Evolutionary conservation across 2,797 vertebrate species (phyloP).

Genomic region (Corythornis leucogaster): DNA sequence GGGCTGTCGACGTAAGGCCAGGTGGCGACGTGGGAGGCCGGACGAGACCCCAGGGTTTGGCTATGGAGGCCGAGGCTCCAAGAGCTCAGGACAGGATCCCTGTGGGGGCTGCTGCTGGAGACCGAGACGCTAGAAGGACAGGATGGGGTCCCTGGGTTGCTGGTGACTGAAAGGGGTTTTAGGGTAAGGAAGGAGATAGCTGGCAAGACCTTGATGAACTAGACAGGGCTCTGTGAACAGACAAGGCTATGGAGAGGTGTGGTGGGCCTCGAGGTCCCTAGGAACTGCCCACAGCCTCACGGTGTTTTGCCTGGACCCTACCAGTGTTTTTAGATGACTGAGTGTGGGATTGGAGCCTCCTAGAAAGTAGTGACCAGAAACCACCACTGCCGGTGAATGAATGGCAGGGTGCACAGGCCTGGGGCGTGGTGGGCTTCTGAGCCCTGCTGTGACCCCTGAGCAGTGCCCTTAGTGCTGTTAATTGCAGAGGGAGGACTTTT

Average conservation of each 20-base stretch:
- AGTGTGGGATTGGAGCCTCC: background rate
- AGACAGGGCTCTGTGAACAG: background rate
- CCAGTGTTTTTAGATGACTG: background rate
- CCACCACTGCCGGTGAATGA: background rate
- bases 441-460: background rate
- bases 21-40: background rate
- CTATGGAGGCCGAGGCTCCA: background rate
- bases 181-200: background rate
- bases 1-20: no score
- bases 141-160: background rate
- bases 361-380: background rate
- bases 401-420: rapidly evolving
- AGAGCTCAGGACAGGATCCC: background rate
- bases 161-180: background rate
- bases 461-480: background rate
- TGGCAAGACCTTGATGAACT: background rate
- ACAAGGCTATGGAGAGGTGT: rapidly evolving
- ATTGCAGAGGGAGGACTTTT: background rate
- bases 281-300: background rate
- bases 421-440: background rate
- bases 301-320: background rate
- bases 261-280: no score
- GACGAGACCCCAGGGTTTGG: background rate
- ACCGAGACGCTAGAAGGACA: no score
- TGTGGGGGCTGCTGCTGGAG: background rate